Evolutionary conservation across 1,140 invertebrate genomes (phyloP).

Genomic region (Aphis gossypii): DNA sequence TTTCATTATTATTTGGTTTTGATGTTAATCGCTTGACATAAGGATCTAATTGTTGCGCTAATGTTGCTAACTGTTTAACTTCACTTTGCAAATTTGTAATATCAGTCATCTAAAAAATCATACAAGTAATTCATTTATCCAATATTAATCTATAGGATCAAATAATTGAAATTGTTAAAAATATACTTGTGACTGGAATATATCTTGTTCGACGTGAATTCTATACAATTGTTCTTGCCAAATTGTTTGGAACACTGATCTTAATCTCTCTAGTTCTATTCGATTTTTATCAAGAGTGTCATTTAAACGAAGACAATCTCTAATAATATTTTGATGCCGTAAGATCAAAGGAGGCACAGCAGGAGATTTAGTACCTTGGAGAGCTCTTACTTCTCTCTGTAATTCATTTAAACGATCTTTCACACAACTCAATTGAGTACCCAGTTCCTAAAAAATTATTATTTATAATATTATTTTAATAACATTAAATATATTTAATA

Average conservation of each 20-base stretch:
- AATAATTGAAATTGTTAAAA: background rate
- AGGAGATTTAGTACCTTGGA: constrained; percentile 65
- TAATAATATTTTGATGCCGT: constrained; percentile 69
- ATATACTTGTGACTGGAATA: constrained; percentile 71
- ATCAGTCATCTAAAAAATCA: constrained; percentile 70
- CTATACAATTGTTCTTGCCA: constrained; percentile 77
- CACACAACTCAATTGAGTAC: constrained; percentile 70
- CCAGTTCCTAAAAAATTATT: constrained; percentile 66
- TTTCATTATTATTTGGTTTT: constrained; percentile 61
- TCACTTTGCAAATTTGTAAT: constrained; percentile 72
- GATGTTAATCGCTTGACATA: constrained; percentile 69
- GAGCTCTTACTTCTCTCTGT: constrained; percentile 70
- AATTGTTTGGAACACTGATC: constrained; percentile 70
- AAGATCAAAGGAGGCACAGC: constrained; percentile 69
- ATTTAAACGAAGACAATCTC: constrained; percentile 71
- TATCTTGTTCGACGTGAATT: constrained; percentile 74
- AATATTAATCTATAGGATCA: background rate
- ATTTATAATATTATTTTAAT: background rate
- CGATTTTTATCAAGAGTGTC: constrained; percentile 72
- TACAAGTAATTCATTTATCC: background rate
- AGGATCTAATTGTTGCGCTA: constrained; percentile 72
- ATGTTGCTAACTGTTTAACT: constrained; percentile 72
- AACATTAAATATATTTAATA: background rate
- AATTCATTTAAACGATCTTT: constrained; percentile 73
- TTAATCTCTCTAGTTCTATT: constrained; percentile 71